phyloP scores from a whole-genome alignment of 2,888 invertebrate genomes.

The Biston betularia region DNA sequence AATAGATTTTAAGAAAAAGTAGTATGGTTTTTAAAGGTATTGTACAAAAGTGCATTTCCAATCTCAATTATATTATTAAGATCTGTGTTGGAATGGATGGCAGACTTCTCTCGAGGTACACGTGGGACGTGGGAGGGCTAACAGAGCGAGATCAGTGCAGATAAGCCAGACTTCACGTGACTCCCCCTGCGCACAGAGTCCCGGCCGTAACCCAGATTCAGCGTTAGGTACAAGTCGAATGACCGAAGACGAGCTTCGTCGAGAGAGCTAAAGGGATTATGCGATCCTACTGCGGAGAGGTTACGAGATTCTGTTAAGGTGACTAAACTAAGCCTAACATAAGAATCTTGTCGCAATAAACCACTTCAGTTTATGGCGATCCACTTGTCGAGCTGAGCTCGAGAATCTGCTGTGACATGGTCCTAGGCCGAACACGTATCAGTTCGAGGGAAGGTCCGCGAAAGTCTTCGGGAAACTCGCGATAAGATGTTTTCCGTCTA shows the following conservation, averaged over 20 bases:
- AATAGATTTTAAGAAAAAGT: no score
- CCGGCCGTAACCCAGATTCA: neutral
- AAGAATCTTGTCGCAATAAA: slow-evolving; percentile 11
- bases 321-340: neutral
- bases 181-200: neutral
- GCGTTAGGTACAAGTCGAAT: neutral
- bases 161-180: neutral
- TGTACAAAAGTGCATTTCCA: no score
- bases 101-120: no score
- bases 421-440: neutral
- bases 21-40: no score
- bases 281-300: slow-evolving; percentile 15
- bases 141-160: no score
- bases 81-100: no score
- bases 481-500: slow-evolving; percentile 32
- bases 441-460: slow-evolving; percentile 4
- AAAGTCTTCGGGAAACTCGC: slow-evolving; percentile 18
- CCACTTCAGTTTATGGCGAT: neutral
- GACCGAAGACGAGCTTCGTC: neutral
- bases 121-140: no score
- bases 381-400: neutral
- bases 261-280: slow-evolving; percentile 12
- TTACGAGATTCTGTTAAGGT: slow-evolving; percentile 6
- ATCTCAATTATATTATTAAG: no score
- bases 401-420: neutral